Conservation (phyloP, 2,113 vertebrate genomes). For the Pseudopipra pipra region DNA sequence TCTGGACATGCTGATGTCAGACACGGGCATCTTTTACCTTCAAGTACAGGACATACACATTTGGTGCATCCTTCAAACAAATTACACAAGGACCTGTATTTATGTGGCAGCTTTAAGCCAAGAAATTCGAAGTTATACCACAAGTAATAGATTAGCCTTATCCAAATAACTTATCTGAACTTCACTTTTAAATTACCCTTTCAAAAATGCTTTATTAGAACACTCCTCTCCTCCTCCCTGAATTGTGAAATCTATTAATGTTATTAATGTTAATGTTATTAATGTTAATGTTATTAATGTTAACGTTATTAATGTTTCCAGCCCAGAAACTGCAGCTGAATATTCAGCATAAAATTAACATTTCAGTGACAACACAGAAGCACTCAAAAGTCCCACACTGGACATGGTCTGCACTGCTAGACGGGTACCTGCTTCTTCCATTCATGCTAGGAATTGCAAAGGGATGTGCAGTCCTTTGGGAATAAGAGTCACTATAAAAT, state of each 20-base stretch:
- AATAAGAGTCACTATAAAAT: neutral
- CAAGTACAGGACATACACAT: neutral
- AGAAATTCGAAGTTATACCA: neutral
- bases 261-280: too few species aligned
- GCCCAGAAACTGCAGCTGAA: neutral
- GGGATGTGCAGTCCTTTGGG: neutral
- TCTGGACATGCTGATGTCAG: neutral
- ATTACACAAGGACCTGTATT: neutral
- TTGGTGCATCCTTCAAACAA: neutral
- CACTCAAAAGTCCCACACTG: neutral
- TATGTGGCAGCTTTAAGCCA: neutral
- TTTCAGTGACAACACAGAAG: neutral
- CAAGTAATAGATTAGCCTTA: neutral
- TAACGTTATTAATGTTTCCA: too few species aligned
- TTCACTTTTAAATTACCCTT: neutral
- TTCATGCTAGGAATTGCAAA: neutral
- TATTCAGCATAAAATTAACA: neutral
- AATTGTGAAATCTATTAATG: too few species aligned
- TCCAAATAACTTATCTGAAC: neutral
- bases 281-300: too few species aligned
- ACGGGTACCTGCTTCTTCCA: neutral
- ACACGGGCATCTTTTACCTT: neutral
- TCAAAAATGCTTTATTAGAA: neutral
- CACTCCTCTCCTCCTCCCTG: neutral
- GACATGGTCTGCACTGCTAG: rapidly evolving